phyloP scores from a whole-genome alignment of 2,113 vertebrate genomes.

The Ramphastos sulfuratus region DNA sequence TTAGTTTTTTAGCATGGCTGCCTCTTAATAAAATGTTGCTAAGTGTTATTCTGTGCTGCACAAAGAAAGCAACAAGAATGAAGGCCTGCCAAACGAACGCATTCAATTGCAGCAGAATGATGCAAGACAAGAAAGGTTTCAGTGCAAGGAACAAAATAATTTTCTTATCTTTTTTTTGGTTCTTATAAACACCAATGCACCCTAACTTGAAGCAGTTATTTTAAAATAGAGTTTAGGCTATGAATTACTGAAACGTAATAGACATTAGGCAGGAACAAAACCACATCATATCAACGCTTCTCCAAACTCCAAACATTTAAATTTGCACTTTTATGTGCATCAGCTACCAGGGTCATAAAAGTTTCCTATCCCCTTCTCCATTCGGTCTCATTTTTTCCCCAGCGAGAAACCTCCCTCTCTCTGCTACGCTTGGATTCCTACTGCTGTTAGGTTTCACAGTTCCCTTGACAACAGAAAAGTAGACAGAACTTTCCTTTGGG shows the following conservation, averaged over 20 bases:
- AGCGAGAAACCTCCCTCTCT: background rate
- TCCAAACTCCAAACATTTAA: background rate
- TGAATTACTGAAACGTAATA: background rate
- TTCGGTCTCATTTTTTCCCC: background rate
- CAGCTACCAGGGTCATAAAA: background rate
- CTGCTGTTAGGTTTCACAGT: background rate
- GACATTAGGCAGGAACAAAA: background rate
- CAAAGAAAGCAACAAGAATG: background rate
- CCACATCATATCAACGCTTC: background rate
- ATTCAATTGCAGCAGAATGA: background rate
- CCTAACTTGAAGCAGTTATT: background rate
- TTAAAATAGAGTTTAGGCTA: background rate
- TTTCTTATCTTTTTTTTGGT: background rate
- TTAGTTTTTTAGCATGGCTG: background rate
- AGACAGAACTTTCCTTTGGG: background rate
- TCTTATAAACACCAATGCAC: background rate
- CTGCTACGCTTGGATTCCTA: background rate
- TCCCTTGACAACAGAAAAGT: background rate
- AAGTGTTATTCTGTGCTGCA: background rate
- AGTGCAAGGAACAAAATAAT: background rate
- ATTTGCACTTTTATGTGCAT: background rate
- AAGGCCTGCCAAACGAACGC: background rate
- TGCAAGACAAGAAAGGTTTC: background rate
- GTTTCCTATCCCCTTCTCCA: background rate
- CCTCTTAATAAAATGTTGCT: conserved; percentile 6